A percentile compares a stretch with the other conserved stretches of the same genome.
Evolutionary conservation across 2,113 vertebrate genomes (phyloP).

Genomic region (Phodopus roborovskii): DNA sequence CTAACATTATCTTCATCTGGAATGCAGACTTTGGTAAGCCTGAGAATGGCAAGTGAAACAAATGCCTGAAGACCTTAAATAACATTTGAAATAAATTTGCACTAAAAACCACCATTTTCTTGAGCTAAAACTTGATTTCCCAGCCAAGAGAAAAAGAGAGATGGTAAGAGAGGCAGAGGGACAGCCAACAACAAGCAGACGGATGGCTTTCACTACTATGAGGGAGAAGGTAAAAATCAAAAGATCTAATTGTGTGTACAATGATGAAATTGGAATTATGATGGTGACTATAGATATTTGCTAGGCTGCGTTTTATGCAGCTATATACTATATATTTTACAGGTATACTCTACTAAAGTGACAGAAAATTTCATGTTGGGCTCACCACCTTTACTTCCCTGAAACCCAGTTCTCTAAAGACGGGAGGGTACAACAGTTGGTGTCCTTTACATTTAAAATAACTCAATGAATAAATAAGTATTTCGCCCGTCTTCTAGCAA

Average conservation of each 20-base stretch:
- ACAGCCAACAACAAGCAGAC: not conserved
- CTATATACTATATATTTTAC: constrained; percentile 11
- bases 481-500: constrained; percentile 1
- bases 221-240: constrained; percentile 46
- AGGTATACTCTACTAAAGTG: constrained; percentile 46
- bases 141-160: constrained; percentile 42
- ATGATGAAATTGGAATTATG: constrained; percentile 2
- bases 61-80: constrained; percentile 21
- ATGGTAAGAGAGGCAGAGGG: constrained; percentile 7
- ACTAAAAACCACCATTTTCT: not conserved
- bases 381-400: not conserved
- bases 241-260: not conserved
- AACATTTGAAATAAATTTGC: constrained; percentile 21
- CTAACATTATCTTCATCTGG: not conserved
- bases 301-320: constrained; percentile 23
- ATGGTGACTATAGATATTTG: not conserved
- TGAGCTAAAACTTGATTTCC: constrained; percentile 46
- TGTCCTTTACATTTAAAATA: constrained; percentile 43
- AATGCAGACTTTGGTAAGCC: constrained; percentile 30
- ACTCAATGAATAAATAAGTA: constrained; percentile 13
- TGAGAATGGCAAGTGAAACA: constrained; percentile 44
- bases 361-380: constrained; percentile 50
- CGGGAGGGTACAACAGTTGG: not conserved
- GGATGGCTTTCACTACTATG: constrained; percentile 33
- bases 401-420: constrained; percentile 31